phyloP scores from a whole-genome alignment of 2,797 vertebrate species.

The Catharus ustulatus region DNA sequence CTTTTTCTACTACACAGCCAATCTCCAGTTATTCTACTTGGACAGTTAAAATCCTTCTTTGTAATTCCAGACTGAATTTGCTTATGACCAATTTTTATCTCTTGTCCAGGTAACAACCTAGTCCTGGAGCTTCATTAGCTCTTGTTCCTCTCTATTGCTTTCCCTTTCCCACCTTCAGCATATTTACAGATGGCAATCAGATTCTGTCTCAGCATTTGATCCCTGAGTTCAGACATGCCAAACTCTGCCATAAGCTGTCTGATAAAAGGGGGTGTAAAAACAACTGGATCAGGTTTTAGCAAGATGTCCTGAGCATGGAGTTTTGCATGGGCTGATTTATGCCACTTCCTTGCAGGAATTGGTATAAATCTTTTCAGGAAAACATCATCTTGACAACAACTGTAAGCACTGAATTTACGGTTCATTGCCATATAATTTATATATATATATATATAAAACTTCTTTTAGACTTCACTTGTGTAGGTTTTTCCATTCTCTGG shows the following conservation, averaged over 20 bases:
- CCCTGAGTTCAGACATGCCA: not conserved
- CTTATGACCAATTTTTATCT: not conserved
- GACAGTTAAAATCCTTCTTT: not conserved
- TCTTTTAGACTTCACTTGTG: not conserved
- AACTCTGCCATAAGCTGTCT: not conserved
- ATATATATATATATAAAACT: not conserved
- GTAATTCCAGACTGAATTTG: not conserved
- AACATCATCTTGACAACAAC: not conserved
- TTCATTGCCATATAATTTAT: not conserved
- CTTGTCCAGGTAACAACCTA: not conserved
- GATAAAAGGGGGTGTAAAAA: not conserved
- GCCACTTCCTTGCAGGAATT: not conserved
- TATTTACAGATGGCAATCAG: not conserved
- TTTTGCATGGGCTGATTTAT: not conserved
- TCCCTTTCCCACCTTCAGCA: not conserved
- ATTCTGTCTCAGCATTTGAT: not conserved
- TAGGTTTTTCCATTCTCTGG: not conserved
- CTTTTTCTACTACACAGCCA: not conserved
- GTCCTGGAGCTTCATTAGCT: not conserved
- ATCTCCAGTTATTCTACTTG: not conserved
- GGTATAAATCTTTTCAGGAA: not conserved
- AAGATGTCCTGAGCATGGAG: not conserved
- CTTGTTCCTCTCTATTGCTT: not conserved
- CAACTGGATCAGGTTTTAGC: not conserved
- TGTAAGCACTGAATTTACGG: not conserved